These are phyloP conservation scores for Eolophus roseicapilla DNA, from an alignment of 2,113 vertebrate genomes.

Conservation along the genomic window DNA sequence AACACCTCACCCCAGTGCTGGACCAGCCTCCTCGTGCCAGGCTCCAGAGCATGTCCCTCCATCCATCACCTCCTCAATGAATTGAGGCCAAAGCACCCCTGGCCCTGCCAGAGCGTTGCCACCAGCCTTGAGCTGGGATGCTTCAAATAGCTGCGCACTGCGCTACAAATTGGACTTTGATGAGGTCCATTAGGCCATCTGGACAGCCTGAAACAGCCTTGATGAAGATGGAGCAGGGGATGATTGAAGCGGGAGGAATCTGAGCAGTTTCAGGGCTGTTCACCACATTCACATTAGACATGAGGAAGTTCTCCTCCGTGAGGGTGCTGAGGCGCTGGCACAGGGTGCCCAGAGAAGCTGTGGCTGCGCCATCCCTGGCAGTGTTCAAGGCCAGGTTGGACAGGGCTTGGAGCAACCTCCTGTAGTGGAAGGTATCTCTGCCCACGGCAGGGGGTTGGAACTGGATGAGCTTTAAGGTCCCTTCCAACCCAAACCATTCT, in stretches of 20 bases:
- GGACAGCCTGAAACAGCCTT: constrained; percentile 7
- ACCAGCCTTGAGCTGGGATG: not conserved
- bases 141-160: not conserved
- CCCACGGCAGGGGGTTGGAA: rapidly evolving
- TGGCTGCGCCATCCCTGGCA: not conserved
- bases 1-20: not conserved
- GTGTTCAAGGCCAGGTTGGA: not conserved
- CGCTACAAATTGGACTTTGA: constrained; percentile 23
- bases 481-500: not conserved
- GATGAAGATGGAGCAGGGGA: constrained; percentile 21
- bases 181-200: constrained; percentile 53
- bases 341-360: not conserved
- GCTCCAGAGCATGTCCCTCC: not conserved
- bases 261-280: not conserved
- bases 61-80: not conserved
- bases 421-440: not conserved
- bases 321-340: not conserved
- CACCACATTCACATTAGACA: not conserved
- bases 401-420: rapidly evolving
- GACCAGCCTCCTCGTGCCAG: not conserved
- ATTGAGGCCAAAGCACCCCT: not conserved
- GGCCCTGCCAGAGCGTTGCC: not conserved
- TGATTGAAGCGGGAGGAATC: not conserved
- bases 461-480: not conserved
- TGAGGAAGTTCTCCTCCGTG: not conserved